Conservation (phyloP, 2,113 vertebrate genomes). For the Seriola quinqueradiata region DNA sequence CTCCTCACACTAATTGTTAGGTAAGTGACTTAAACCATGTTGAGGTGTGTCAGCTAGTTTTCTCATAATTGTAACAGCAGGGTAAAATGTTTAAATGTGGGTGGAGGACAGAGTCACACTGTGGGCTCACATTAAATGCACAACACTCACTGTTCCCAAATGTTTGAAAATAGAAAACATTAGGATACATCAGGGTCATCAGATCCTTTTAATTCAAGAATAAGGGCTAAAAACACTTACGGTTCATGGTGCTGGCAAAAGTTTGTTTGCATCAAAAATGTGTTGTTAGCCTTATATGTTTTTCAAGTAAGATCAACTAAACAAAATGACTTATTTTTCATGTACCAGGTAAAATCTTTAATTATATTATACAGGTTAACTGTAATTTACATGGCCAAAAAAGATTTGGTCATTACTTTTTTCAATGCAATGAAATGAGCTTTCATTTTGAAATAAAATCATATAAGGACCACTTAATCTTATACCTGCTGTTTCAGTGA, state of each 20-base stretch:
- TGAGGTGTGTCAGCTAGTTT: constrained; percentile 5
- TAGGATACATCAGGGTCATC: background rate
- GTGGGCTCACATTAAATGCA: background rate
- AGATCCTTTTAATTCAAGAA: background rate
- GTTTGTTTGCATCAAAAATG: background rate
- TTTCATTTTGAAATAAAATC: no score
- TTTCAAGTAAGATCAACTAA: background rate
- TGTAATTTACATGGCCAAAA: background rate
- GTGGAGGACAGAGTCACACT: background rate
- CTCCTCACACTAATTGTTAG: background rate
- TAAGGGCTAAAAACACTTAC: background rate
- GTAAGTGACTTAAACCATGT: background rate
- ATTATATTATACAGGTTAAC: no score
- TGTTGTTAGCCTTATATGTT: no score
- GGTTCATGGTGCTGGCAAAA: no score
- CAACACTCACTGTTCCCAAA: no score
- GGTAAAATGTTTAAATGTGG: background rate
- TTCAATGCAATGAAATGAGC: no score
- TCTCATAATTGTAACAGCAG: background rate
- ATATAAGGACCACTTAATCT: no score
- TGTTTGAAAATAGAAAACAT: background rate
- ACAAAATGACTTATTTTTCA: no score
- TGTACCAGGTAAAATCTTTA: no score
- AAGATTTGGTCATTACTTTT: no score
- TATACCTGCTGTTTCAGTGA: no score